Evolutionary conservation across 1,140 invertebrate genomes (phyloP), one percentile per base, ranked within the genome.

Genomic region (Melitaea cinxia): DNA sequence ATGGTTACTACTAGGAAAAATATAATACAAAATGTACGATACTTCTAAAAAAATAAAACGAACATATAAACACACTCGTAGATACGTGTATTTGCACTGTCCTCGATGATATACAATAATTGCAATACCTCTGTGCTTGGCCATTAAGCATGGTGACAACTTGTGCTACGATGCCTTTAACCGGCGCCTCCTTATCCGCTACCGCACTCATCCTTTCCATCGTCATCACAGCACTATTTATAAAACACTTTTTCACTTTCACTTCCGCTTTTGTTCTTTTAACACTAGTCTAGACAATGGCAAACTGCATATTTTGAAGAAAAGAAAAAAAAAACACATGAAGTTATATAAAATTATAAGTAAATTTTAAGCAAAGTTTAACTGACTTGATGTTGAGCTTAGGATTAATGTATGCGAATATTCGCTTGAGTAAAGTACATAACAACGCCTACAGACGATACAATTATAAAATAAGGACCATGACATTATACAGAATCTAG

Each of bases 61-160:
- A n/a, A n/a, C n/a, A n/a, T n/a, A n/a, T n/a, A n/a, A n/a, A n/a
- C n/a, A n/a, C n/a, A n/a, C n/a, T n/a, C n/a, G n/a, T n/a, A n/a
- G n/a, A n/a, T n/a, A n/a, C n/a, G n/a, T n/a, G n/a, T n/a, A n/a
- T n/a, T n/a, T n/a, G 30, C n/a, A 14, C 3, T 14, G 15, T 4
- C 1, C 4, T 2, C 0, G 4, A 4, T 5, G 10, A n/a, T 23
- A 47, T 10, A 9, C 7, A 47, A 47, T 1, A 15, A 24, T 19
- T 0, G 0, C 7, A 47, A 59, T 89, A 91, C 89, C 86, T 91
- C 66, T 87, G 83, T 68, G 84, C 88, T 73, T 91, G 89, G 68
- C 82, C 88, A 72, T 92, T 91, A 28, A 91, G 83, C 80, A 91
- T 89, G n/a, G 89, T 92, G 67, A 92, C 89, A 54, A 91, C 89